Evolutionary conservation across 64 coral and sea anemone species (phyloP), one percentile per base, ranked within the genome.

Genomic region (Montipora sp.): DNA sequence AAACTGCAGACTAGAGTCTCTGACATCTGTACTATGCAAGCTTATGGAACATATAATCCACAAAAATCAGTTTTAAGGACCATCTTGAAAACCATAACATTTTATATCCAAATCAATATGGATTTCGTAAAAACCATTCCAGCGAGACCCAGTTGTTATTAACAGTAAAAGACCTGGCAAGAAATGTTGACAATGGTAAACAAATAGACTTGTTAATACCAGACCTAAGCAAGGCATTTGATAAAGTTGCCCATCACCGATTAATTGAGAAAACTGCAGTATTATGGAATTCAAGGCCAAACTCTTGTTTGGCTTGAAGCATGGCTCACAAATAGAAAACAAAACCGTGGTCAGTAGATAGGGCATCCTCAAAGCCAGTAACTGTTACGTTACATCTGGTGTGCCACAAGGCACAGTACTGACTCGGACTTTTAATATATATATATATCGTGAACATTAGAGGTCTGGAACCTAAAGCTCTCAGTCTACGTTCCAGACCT

Each of bases 391-490:
- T 36, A 36, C 36, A 44, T 72, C 84, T 36, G 84, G 84, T 13
- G 84, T 87, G 8, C 84, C 59, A 43, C 84, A 87, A 13, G 60
- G 84, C 3, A 87, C 84, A 13, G 84, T 87, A 4, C 24, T 24
- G 24, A 24, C 14, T 87, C 23, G 84, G 84, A 9, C 84, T 44
- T 15, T 47, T 87, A 47, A 23, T 23, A 23, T 23, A 23, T 23
- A 23, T 0, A 23, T 24, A 24, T 27, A 27, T 36, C 1, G 27
- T 36, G 27, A 36, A 36, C 27, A 36, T 36, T 36, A 36, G 27
- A 36, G 27, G 27, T 36, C 27, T 36, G 27, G 27, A 36, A 36
- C 27, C 27, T 36, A 36, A 1, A 36, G 27, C 27, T 36, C 27
- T 36, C 27, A 36, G 27, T 36, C 27, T 36, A 36, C 27, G 27